These are phyloP conservation scores for Hartigia nigra DNA, from an alignment of 2,888 invertebrate species.

Conservation along the genomic window DNA sequence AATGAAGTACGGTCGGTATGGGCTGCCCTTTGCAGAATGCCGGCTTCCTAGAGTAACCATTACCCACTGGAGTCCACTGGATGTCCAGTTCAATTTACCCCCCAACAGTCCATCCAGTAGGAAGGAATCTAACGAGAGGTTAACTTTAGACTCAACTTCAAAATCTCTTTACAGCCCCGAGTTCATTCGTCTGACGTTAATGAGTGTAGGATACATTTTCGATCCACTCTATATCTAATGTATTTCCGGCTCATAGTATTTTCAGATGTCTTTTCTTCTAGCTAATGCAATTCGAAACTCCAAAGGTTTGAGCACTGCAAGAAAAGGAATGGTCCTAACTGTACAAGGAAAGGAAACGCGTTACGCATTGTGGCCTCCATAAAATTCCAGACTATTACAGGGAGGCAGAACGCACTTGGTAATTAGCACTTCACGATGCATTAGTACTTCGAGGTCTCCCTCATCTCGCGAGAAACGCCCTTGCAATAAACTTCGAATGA, in stretches of 20 bases:
- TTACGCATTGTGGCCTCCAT: conserved; percentile 41
- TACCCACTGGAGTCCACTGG: neutral
- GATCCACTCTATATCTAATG: neutral
- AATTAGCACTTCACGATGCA: conserved; percentile 64
- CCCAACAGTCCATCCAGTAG: neutral
- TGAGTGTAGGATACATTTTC: neutral
- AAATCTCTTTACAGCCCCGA: neutral
- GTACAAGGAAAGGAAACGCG: conserved; percentile 21
- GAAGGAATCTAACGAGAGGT: neutral
- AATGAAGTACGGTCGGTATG: conserved; percentile 65
- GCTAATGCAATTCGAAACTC: neutral
- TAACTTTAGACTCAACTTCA: neutral
- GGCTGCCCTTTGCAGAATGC: conserved; percentile 24
- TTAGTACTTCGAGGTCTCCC: conserved; percentile 49
- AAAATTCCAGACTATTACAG: conserved; percentile 56
- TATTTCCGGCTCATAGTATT: neutral
- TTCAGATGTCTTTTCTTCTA: too few relatives aligned
- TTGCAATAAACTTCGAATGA: conserved; percentile 60
- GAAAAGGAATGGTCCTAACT: neutral
- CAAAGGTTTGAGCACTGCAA: neutral
- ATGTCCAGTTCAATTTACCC: neutral
- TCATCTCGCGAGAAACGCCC: conserved; percentile 45
- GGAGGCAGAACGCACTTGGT: conserved; percentile 53
- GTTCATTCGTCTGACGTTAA: neutral
- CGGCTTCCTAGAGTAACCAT: conserved; percentile 1